phyloP scores from a whole-genome alignment of 1,140 invertebrate genomes.

The Anoplophora glabripennis region DNA sequence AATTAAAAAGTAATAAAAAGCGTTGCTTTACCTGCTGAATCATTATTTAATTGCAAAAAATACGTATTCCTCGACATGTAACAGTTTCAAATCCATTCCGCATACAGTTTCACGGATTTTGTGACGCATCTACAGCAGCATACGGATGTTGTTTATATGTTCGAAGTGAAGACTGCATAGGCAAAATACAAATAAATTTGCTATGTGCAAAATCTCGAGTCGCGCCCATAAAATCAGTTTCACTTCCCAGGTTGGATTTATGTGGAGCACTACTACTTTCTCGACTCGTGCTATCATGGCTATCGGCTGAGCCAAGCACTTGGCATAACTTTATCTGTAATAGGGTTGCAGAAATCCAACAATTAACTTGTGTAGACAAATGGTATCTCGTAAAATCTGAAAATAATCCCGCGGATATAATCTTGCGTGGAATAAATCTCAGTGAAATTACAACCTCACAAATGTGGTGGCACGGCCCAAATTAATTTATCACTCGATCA shows the following conservation, averaged over 20 bases:
- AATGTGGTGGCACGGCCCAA: too few relatives aligned
- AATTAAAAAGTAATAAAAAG: too few relatives aligned
- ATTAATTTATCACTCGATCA: not conserved
- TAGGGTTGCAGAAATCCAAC: slow-evolving; percentile 34
- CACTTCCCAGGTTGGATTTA: slow-evolving; percentile 31
- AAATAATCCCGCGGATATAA: not conserved
- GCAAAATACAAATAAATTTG: slow-evolving; percentile 17
- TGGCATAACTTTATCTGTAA: slow-evolving; percentile 46
- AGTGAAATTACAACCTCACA: too few relatives aligned
- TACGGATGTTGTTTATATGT: slow-evolving; percentile 40
- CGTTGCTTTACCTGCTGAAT: too few relatives aligned
- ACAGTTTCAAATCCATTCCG: not conserved
- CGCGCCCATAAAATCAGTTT: slow-evolving; percentile 32
- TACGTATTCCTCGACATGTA: not conserved
- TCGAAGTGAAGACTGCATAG: slow-evolving; percentile 12
- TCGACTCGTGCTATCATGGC: slow-evolving; percentile 40
- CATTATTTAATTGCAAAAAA: too few relatives aligned
- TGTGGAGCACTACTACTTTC: slow-evolving; percentile 23
- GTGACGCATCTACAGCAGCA: slow-evolving; percentile 38
- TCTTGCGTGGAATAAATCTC: slow-evolving; percentile 30
- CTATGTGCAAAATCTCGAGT: slow-evolving; percentile 34
- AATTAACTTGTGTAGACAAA: slow-evolving; percentile 32
- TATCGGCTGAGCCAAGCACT: slow-evolving; percentile 27
- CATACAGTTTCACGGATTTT: slow-evolving; percentile 31
- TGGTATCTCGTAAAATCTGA: slow-evolving; percentile 22